phyloP scores from a whole-genome alignment of 2,797 vertebrate genomes.

The Adelosebastes latens region DNA sequence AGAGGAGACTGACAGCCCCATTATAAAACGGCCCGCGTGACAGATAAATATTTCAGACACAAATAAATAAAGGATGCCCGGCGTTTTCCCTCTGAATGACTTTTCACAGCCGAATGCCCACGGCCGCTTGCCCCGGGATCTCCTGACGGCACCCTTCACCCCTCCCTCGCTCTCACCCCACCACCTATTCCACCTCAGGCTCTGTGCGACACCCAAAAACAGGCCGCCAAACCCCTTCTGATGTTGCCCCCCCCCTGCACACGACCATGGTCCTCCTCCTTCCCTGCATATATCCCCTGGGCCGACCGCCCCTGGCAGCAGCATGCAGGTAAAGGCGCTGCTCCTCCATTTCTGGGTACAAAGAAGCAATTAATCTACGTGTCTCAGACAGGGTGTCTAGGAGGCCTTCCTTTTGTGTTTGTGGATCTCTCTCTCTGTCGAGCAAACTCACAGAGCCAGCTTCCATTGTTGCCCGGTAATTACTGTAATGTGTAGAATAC shows the following conservation, averaged over 20 bases:
- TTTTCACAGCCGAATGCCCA: conserved; percentile 92
- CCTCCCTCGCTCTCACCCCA: conserved; percentile 57
- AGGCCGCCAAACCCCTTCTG: conserved; percentile 69
- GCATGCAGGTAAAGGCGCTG: conserved; percentile 80
- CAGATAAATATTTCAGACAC: conserved; percentile 99
- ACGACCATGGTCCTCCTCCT: conserved; percentile 10
- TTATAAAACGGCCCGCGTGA: conserved; percentile 93
- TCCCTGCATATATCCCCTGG: conserved; percentile 49
- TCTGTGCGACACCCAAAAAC: conserved; percentile 68
- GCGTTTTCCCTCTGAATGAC: conserved; percentile 92
- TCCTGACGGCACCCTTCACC: conserved; percentile 74
- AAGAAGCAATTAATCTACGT: conserved; percentile 87
- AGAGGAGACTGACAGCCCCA: conserved; percentile 92
- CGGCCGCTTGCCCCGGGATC: conserved; percentile 83
- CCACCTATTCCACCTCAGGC: conserved; percentile 64
- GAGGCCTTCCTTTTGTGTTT: conserved; percentile 79
- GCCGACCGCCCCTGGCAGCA: conserved; percentile 58
- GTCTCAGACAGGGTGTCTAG: conserved; percentile 73
- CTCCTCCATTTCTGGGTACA: conserved; percentile 84
- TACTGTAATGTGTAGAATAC: conserved; percentile 83
- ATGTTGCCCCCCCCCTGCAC: conserved; percentile 13
- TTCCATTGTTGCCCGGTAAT: conserved; percentile 85
- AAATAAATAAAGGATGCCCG: conserved; percentile 99
- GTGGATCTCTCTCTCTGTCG: conserved; percentile 66
- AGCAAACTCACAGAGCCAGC: conserved; percentile 66